phyloP scores from a whole-genome alignment of 2,113 vertebrate genomes.

The Conger conger region DNA sequence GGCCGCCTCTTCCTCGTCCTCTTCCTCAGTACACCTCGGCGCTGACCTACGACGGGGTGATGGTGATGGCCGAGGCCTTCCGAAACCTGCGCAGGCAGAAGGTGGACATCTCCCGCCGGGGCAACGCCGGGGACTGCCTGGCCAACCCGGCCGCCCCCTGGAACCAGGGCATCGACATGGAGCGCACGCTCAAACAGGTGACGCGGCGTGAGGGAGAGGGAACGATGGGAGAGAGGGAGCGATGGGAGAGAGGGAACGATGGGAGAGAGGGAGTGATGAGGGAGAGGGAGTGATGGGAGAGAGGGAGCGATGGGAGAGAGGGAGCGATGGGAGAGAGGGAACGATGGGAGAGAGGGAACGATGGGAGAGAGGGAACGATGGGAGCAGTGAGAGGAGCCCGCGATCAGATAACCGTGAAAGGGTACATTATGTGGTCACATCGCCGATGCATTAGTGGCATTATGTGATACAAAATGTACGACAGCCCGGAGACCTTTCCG shows the following conservation, averaged over 20 bases:
- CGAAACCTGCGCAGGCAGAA: conserved; percentile 92
- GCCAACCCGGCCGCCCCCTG: conserved; percentile 96
- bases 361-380: not conserved
- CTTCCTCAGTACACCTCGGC: conserved; percentile 90
- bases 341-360: not conserved
- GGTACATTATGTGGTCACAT: not conserved
- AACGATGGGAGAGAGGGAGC: not conserved
- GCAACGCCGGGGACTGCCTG: conserved; percentile 95
- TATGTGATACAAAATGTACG: not conserved
- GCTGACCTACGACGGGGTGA: conserved; percentile 93
- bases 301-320: not conserved
- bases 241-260: not conserved
- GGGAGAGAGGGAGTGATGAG: not conserved
- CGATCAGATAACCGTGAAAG: not conserved
- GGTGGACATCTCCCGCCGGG: conserved; percentile 93
- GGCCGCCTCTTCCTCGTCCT: conserved; percentile 24
- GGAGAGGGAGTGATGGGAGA: not conserved
- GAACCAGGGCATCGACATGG: conserved; percentile 95
- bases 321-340: not conserved
- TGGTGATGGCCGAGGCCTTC: conserved; percentile 99
- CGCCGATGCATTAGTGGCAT: not conserved
- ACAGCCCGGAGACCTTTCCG: not conserved
- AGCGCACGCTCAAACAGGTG: conserved; percentile 84
- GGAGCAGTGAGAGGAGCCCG: not conserved
- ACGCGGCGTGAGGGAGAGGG: not conserved